Conservation (phyloP, 2,797 vertebrate species). For the Chelmon rostratus region DNA sequence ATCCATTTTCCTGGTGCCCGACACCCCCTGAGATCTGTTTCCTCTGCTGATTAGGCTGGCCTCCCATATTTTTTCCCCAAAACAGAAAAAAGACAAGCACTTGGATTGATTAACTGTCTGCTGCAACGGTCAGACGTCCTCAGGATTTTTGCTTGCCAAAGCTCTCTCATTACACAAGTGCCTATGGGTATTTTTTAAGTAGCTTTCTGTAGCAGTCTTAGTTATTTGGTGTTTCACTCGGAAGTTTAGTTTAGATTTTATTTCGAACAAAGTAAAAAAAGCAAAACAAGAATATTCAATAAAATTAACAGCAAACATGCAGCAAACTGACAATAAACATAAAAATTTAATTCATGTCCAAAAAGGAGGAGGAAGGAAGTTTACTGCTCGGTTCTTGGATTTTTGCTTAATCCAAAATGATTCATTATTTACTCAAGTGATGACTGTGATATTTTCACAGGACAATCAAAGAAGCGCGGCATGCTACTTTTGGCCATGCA, state of each 20-base stretch:
- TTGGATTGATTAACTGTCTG: constrained; percentile 83
- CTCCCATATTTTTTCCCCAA: constrained; percentile 82
- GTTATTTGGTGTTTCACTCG: not conserved
- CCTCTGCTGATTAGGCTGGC: constrained; percentile 86
- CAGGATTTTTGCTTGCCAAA: constrained; percentile 42
- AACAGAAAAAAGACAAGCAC: constrained; percentile 72
- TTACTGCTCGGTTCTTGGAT: not conserved
- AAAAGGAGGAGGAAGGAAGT: not conserved
- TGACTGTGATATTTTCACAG: constrained; percentile 60
- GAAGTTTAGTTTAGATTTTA: too few species aligned
- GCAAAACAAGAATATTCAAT: too few species aligned
- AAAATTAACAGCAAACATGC: too few species aligned
- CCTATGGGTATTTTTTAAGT: constrained; percentile 13
- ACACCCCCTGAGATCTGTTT: constrained; percentile 85
- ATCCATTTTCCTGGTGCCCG: constrained; percentile 88
- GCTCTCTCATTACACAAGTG: constrained; percentile 36
- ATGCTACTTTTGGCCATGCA: constrained; percentile 49
- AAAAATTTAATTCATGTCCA: too few species aligned
- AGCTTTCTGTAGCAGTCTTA: not conserved
- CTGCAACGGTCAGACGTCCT: constrained; percentile 66
- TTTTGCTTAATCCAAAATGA: constrained; percentile 19
- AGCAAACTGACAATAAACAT: too few species aligned
- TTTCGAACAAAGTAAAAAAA: too few species aligned
- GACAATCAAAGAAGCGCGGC: constrained; percentile 32
- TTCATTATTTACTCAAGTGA: not conserved